These are phyloP conservation scores for Choloepus didactylus DNA, from an alignment of 2,797 vertebrate genomes.

Conservation along the genomic window DNA sequence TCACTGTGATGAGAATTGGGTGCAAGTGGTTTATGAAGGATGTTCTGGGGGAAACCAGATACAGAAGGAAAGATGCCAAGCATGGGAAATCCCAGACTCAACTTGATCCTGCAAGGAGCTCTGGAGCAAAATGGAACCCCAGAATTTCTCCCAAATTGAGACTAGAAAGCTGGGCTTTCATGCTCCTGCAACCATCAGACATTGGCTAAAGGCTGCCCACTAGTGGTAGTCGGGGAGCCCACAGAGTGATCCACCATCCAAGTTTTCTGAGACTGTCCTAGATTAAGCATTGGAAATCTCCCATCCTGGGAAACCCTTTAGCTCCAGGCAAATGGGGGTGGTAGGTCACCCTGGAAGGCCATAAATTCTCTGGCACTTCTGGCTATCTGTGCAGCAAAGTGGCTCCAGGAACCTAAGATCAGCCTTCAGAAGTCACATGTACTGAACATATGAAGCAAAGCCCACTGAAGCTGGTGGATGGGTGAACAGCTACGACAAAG, in stretches of 20 bases:
- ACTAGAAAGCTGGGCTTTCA: neutral
- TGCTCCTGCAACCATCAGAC: neutral
- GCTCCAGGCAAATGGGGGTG: neutral
- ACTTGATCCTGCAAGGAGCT: neutral
- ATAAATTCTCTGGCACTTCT: neutral
- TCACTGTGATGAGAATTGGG: neutral
- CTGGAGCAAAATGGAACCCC: neutral
- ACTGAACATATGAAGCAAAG: neutral
- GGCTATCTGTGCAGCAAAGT: neutral
- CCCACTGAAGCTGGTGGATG: neutral
- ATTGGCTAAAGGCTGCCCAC: neutral
- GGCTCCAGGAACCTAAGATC: neutral
- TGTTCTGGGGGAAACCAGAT: neutral
- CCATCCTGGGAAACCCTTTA: neutral
- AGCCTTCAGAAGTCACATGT: neutral
- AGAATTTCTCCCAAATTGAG: neutral
- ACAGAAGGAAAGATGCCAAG: neutral
- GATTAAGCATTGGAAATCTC: neutral
- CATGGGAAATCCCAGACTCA: neutral
- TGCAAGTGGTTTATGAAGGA: neutral
- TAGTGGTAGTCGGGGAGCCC: neutral
- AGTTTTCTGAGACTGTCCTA: neutral
- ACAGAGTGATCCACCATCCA: neutral
- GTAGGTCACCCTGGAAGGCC: neutral
- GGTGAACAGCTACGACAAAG: rapidly evolving